phyloP scores from a whole-genome alignment of 1,140 invertebrate species.

The Listronotus oregonensis region DNA sequence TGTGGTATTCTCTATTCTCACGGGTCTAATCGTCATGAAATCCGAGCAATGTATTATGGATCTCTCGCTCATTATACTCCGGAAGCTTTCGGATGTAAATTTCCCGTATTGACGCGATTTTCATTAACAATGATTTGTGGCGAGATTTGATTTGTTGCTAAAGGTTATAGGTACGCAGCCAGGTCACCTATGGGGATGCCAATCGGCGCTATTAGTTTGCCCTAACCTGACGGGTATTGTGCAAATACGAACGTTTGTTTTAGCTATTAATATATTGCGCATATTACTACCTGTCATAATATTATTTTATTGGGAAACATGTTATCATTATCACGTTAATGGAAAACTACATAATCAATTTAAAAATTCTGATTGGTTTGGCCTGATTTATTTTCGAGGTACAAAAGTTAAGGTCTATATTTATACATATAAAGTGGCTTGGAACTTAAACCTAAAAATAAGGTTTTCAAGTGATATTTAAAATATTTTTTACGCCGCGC shows the following conservation, averaged over 20 bases:
- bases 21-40: constrained; percentile 18
- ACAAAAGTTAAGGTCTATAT: too few relatives aligned
- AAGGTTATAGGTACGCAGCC: constrained; percentile 16
- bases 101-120: constrained; percentile 14
- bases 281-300: background rate
- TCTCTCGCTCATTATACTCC: constrained; percentile 17
- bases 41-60: constrained; percentile 19
- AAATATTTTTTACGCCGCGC: too few relatives aligned
- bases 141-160: constrained; percentile 27
- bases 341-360: too few relatives aligned
- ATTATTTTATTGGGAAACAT: too few relatives aligned
- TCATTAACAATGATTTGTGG: constrained; percentile 32
- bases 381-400: too few relatives aligned
- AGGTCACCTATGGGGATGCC: constrained; percentile 10
- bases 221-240: constrained; percentile 9
- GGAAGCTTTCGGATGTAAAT: constrained; percentile 16
- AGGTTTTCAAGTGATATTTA: too few relatives aligned
- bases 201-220: constrained; percentile 6
- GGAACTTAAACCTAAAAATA: too few relatives aligned
- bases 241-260: constrained; percentile 1
- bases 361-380: too few relatives aligned
- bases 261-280: constrained; percentile 5
- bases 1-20: constrained; percentile 2
- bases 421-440: too few relatives aligned
- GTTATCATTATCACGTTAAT: too few relatives aligned